Evolutionary conservation across 1,140 invertebrate species (phyloP), one percentile per base, ranked within the genome.

Genomic region (Lordiphosa mommai): DNA sequence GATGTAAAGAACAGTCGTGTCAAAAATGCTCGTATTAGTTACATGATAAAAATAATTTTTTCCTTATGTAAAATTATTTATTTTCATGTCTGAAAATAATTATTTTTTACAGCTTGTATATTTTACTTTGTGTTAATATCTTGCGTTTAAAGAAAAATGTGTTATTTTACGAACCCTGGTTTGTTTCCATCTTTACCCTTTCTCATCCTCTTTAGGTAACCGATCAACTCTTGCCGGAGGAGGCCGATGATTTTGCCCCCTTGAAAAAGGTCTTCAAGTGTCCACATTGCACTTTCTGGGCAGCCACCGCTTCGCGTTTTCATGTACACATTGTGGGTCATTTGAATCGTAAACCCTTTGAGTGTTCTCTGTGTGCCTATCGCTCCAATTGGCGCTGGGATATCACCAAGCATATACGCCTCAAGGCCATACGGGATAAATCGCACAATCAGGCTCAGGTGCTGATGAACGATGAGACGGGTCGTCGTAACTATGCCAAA

Each of bases 341-440:
- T 91, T 91, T 96, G 56, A 97, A 97, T 89, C 95, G 94, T 74
- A 96, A 97, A 86, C 97, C 97, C 5, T 98, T 98, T 86, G 96
- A 97, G 89, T 99, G 97, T 90, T 98, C 97, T 2, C 90, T 96
- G 2, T 99, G 97, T 90, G 93, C 94, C 13, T 97, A 97, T 87
- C 93, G 96, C 61, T 97, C 96, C 10, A 98, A 98, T 89, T 98
- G 96, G 96, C 92, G 95, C 65, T 98, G 96, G 96, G 96, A 97
- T 90, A 97, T 99, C 51, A 97, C 96, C 38, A 98, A 98, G 90
- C 97, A 98, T 88, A 98, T 98, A 53, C 94, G 95, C 84, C 90
- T 97, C 60, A 97, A 96, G 91, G 93, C 94, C 4, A 93, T 94
- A 17, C 91, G 95, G 58, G 96, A 97, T 90, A 92, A 92, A 52